Percentiles rank a stretch among this genome's conserved stretches.
Evolutionary conservation across 2,888 invertebrate species (phyloP).

Genomic region (Nipponacmea schrenckii): DNA sequence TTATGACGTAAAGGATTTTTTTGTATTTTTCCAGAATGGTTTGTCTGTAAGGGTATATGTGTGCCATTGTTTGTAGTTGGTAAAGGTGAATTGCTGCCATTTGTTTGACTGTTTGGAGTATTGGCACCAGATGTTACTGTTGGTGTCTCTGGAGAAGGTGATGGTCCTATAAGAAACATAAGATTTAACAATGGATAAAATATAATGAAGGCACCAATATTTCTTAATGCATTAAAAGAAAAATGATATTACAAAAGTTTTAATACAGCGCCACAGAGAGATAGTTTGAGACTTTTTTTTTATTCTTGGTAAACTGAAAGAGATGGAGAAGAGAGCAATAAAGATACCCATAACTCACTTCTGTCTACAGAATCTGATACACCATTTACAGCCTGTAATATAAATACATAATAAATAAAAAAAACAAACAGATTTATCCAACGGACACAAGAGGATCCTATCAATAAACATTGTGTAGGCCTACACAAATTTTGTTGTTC

Average conservation of each 20-base stretch:
- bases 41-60: slow-evolving; percentile 34
- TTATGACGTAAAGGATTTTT: slow-evolving; percentile 50
- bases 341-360: slow-evolving; percentile 68
- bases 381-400: slow-evolving; percentile 55
- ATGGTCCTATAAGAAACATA: slow-evolving; percentile 33
- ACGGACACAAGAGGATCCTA: slow-evolving; percentile 5
- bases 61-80: slow-evolving; percentile 46
- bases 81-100: slow-evolving; percentile 39
- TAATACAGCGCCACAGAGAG: too few species aligned
- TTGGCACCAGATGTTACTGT: slow-evolving; percentile 52
- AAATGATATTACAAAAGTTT: too few species aligned
- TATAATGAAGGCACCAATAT: too few species aligned
- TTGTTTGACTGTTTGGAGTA: slow-evolving; percentile 42
- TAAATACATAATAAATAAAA: slow-evolving; percentile 10
- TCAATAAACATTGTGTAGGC: slow-evolving; percentile 9
- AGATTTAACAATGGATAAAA: too few species aligned
- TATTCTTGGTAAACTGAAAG: too few species aligned
- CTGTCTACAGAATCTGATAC: slow-evolving; percentile 49
- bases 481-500: too few species aligned
- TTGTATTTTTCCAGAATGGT: slow-evolving; percentile 53
- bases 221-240: too few species aligned
- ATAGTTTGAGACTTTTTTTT: too few species aligned
- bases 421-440: background rate
- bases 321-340: too few species aligned
- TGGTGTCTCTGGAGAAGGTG: slow-evolving; percentile 51